Percentiles rank a stretch among this genome's conserved stretches.
Evolutionary conservation across 2,888 invertebrate species (phyloP).

Genomic region (Melinopterus prodromus): DNA sequence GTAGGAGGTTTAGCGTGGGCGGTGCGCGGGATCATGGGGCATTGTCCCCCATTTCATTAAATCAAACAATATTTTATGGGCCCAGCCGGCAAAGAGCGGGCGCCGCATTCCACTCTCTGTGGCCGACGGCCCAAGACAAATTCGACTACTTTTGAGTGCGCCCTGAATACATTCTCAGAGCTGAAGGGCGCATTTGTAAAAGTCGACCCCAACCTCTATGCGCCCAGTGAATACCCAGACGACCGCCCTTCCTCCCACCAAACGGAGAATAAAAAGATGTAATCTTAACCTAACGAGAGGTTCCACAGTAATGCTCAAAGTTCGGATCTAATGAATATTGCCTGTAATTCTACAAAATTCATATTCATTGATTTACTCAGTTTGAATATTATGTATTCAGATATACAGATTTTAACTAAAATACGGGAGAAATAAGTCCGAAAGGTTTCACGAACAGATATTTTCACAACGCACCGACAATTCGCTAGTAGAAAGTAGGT

Average conservation of each 20-base stretch:
- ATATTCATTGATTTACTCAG: too few species aligned
- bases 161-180: conserved; percentile 48
- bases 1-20: conserved; percentile 7
- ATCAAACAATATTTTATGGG: conserved; percentile 57
- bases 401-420: too few species aligned
- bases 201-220: conserved; percentile 34
- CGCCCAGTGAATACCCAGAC: not conserved
- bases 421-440: too few species aligned
- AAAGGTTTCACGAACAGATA: too few species aligned
- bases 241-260: not conserved
- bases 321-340: not conserved
- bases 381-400: too few species aligned
- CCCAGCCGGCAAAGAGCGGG: conserved; percentile 48
- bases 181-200: conserved; percentile 52
- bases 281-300: conserved; percentile 9
- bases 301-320: not conserved
- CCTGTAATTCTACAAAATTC: too few species aligned
- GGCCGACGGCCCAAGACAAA: conserved; percentile 53
- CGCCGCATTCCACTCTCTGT: conserved; percentile 44
- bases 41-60: conserved; percentile 53
- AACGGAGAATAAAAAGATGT: not conserved
- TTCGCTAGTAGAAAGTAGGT: too few species aligned
- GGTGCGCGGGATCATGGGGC: conserved; percentile 41
- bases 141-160: conserved; percentile 50
- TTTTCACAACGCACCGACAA: too few species aligned